Evolutionary conservation across 1,140 invertebrate genomes (phyloP).

Genomic region (Epicauta chinensis): DNA sequence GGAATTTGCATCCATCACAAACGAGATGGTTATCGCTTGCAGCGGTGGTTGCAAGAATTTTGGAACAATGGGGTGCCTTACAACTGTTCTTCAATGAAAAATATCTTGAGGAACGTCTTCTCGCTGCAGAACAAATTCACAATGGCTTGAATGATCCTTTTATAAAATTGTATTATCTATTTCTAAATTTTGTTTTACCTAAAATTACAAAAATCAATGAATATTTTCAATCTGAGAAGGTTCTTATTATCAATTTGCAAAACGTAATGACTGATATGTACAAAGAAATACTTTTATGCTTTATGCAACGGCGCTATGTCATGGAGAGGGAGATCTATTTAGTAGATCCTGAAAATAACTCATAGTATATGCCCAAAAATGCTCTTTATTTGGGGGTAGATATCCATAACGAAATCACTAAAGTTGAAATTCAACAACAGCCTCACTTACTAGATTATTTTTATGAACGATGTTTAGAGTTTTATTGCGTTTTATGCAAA

Average conservation of each 20-base stretch:
- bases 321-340: background rate
- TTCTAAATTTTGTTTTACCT: background rate
- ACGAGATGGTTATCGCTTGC: slow-evolving; percentile 35
- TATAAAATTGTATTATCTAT: background rate
- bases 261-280: background rate
- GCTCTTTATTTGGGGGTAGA: background rate
- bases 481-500: background rate
- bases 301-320: background rate
- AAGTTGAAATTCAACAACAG: background rate
- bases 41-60: slow-evolving; percentile 25
- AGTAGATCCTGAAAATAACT: background rate
- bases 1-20: slow-evolving; percentile 32
- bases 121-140: slow-evolving; percentile 1
- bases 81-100: background rate
- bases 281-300: slow-evolving; percentile 1
- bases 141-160: background rate
- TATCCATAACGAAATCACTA: background rate
- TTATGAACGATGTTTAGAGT: background rate
- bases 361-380: background rate
- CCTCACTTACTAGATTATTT: background rate
- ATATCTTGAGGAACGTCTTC: background rate
- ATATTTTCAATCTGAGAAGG: slow-evolving; percentile 1
- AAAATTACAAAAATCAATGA: background rate
- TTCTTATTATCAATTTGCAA: background rate
- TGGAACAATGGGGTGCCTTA: slow-evolving; percentile 22